phyloP scores from a whole-genome alignment of 2,888 invertebrate species.

The Ophonus ardosiacus region DNA sequence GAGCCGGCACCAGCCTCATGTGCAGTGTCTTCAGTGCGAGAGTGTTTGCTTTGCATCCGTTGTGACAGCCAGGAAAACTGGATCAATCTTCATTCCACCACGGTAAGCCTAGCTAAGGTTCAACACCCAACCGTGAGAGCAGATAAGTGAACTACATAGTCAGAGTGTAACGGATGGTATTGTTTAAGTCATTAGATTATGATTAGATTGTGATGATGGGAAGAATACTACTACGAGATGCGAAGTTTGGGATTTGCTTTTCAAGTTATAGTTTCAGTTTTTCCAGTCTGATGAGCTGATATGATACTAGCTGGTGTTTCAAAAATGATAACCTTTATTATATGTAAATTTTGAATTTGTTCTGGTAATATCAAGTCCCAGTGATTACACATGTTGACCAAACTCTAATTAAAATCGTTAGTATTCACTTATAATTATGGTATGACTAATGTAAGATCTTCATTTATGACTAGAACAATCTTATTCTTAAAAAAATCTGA shows the following conservation, averaged over 20 bases:
- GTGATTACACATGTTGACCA: no score
- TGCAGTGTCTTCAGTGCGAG: slow-evolving; percentile 26
- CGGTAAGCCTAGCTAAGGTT: slow-evolving; percentile 63
- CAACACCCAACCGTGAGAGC: slow-evolving; percentile 52
- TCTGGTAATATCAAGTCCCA: no score
- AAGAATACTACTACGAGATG: background rate
- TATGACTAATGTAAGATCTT: no score
- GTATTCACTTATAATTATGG: no score
- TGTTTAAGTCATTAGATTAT: background rate
- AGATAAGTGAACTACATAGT: background rate
- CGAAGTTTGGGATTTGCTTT: slow-evolving; percentile 13
- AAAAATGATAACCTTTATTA: no score
- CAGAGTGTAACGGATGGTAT: slow-evolving; percentile 31
- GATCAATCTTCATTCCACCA: slow-evolving; percentile 65
- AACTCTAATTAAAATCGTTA: no score
- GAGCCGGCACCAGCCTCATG: slow-evolving; percentile 5
- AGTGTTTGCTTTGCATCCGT: slow-evolving; percentile 11
- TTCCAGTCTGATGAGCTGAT: background rate
- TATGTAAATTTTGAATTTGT: background rate
- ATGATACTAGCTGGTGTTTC: background rate
- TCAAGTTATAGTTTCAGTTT: background rate
- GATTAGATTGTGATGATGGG: slow-evolving; percentile 7
- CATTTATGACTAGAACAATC: no score
- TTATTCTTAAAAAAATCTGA: no score
- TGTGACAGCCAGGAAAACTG: slow-evolving; percentile 64